Conservation (phyloP, 1,140 invertebrate species). For the Musca vetustissima region DNA sequence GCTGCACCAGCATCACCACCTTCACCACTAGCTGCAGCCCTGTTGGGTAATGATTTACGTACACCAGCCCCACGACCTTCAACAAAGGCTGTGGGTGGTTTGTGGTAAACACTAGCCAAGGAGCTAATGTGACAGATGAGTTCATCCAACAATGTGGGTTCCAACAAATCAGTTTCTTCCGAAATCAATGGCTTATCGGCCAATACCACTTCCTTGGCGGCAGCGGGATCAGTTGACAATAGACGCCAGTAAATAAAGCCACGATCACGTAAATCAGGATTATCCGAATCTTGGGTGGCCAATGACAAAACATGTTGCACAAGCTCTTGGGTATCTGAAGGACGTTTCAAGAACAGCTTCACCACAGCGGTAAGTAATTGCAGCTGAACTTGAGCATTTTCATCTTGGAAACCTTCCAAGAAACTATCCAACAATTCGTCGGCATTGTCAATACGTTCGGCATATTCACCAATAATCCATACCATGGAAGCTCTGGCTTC, state of each 20-base stretch:
- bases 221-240: conserved; percentile 96
- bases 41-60: conserved; percentile 67
- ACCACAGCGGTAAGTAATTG: conserved; percentile 97
- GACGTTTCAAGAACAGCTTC: conserved; percentile 96
- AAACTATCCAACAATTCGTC: conserved; percentile 98
- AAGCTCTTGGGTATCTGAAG: conserved; percentile 96
- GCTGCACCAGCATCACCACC: conserved; percentile 36
- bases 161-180: conserved; percentile 97
- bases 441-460: conserved; percentile 98
- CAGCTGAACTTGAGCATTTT: conserved; percentile 98
- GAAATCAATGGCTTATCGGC: conserved; percentile 99
- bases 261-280: conserved; percentile 96
- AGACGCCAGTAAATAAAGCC: conserved; percentile 99
- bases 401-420: conserved; percentile 99
- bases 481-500: conserved; percentile 99
- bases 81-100: conserved; percentile 98
- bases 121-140: conserved; percentile 99
- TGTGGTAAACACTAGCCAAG: conserved; percentile 98
- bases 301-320: conserved; percentile 93
- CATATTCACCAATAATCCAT: conserved; percentile 99
- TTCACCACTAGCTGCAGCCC: conserved; percentile 55
- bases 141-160: conserved; percentile 97
- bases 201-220: conserved; percentile 98
- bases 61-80: conserved; percentile 77
- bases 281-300: conserved; percentile 98